Base-by-base conservation (phyloP, 37 sponge, comb jelly and placozoan species). In the Cliona cf. orientalis region DNA sequence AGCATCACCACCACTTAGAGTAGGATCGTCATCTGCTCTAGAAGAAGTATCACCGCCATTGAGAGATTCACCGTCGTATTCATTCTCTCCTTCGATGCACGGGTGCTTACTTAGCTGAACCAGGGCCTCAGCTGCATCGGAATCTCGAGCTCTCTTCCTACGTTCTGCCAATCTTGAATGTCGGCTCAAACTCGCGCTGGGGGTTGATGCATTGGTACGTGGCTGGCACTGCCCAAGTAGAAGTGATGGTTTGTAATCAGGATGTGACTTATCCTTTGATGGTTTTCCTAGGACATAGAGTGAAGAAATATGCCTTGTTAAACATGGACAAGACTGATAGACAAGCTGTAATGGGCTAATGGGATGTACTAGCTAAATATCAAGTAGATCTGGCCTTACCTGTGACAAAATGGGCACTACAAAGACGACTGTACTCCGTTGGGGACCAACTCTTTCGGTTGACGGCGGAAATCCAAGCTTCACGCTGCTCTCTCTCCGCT, bases 371-470 rank as follows among this genome's bases (percentile, higher is more conserved):
- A n/a, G n/a, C n/a, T n/a, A n/a, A n/a, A n/a, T n/a, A n/a, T n/a
- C n/a, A n/a, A n/a, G n/a, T n/a, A n/a, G n/a, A n/a, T n/a, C n/a
- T n/a, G n/a, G n/a, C n/a, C n/a, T n/a, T n/a, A n/a, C n/a, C n/a
- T n/a, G n/a, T n/a, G n/a, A n/a, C 72, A 71, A 45, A 71, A n/a
- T 71, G 45, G 31, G 22, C 72, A 42, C 72, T 71, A 45, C 45
- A 42, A 39, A 71, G 25, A 32, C 49, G 4, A 42, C 49, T 45
- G 45, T 45, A 66, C 36, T 66, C 68, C 36, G 68, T 34, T 34
- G 68, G 68, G 36, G 36, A 66, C 68, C 68, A 66, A 33, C 34
- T 33, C 36, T 26, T 33, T 32, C 68, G 32, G 36, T 71, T 71
- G 23, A 42, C 45, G 31, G 72, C 72, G 21, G 72, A 44, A 71